Conservation (phyloP, 35 echinoderm and acorn worm species). For the Apostichopus japonicus region DNA sequence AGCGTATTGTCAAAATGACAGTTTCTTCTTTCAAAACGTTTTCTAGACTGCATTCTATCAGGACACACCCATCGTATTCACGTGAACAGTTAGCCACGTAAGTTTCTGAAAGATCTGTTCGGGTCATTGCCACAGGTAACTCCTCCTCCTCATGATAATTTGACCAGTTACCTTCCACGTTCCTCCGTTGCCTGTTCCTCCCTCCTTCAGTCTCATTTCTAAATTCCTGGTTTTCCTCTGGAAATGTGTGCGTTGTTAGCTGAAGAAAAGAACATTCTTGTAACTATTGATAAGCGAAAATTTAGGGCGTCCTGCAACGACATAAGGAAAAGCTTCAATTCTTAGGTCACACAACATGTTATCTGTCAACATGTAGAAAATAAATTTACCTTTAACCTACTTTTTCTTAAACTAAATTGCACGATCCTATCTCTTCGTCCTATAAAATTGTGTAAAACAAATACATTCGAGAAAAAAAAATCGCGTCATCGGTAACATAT, state of each 20-base stretch:
- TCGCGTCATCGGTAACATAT: too few relatives aligned
- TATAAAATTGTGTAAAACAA: too few relatives aligned
- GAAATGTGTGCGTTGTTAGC: not conserved
- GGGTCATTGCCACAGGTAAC: not conserved
- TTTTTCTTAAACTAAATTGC: too few relatives aligned
- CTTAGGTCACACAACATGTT: too few relatives aligned
- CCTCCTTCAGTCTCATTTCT: not conserved
- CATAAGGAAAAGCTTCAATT: too few relatives aligned
- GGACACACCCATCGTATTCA: not conserved
- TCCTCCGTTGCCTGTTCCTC: not conserved
- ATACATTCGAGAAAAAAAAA: too few relatives aligned
- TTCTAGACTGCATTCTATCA: not conserved
- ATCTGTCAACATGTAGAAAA: too few relatives aligned
- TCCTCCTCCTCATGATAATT: not conserved
- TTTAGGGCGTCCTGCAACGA: too few relatives aligned
- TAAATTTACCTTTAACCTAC: too few relatives aligned
- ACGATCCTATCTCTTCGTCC: too few relatives aligned
- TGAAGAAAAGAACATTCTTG: not conserved
- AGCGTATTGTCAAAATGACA: not conserved
- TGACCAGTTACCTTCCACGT: not conserved
- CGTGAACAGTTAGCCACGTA: conserved; percentile 1
- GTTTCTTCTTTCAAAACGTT: not conserved
- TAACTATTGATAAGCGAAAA: too few relatives aligned
- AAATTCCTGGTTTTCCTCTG: not conserved
- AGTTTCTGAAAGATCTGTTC: not conserved